phyloP scores from a whole-genome alignment of 2,888 invertebrate species.

The Iselma pallidipennis region DNA sequence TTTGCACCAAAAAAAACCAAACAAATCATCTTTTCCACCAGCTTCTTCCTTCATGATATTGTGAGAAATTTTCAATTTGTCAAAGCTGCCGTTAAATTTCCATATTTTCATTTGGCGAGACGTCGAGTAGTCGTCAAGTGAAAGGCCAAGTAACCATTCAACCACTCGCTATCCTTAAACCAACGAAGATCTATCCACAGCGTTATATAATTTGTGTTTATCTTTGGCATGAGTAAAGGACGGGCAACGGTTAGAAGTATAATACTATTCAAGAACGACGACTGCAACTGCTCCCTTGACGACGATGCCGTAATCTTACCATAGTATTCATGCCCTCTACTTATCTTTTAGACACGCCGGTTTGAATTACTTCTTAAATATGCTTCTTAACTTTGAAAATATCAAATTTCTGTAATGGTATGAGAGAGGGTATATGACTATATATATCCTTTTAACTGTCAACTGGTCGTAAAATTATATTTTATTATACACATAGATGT shows the following conservation, averaged over 20 bases:
- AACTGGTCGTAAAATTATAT: neutral
- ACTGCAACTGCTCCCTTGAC: slow-evolving; percentile 43
- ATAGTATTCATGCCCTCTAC: slow-evolving; percentile 34
- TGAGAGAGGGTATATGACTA: neutral
- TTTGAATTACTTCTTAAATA: slow-evolving; percentile 37
- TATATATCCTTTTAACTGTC: neutral
- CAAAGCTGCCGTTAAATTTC: slow-evolving; percentile 9
- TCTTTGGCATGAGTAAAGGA: slow-evolving; percentile 27
- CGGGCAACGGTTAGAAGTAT: slow-evolving; percentile 27
- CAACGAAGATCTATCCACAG: slow-evolving; percentile 28
- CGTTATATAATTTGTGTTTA: slow-evolving; percentile 40
- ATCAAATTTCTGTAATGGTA: slow-evolving; percentile 17
- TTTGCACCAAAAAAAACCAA: too few relatives aligned
- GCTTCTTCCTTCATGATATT: neutral
- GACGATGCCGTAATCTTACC: slow-evolving; percentile 44
- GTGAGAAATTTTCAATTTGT: slow-evolving; percentile 7
- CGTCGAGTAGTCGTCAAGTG: too few relatives aligned
- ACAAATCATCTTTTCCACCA: too few relatives aligned
- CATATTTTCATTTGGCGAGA: slow-evolving; percentile 9
- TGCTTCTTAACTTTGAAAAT: slow-evolving; percentile 30
- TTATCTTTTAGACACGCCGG: slow-evolving; percentile 37
- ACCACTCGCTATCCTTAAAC: neutral
- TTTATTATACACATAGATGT: too few relatives aligned
- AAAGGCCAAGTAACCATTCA: too few relatives aligned
- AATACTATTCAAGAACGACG: slow-evolving; percentile 42